Base-by-base conservation (phyloP, 2,888 invertebrate genomes). In the Clepsis dumicolana region DNA sequence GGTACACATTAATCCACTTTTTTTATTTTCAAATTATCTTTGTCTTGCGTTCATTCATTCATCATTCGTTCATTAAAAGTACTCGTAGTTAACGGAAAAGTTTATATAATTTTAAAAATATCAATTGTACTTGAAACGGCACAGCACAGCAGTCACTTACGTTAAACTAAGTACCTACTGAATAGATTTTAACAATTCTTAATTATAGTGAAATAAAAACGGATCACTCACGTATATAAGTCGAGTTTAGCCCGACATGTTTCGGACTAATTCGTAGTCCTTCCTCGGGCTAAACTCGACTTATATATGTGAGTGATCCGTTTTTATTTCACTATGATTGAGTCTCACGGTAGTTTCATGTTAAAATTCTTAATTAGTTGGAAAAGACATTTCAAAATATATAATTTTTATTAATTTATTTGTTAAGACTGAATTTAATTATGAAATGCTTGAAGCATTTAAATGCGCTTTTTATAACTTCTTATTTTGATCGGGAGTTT, bases 361-460 rank as follows among this genome's bases (percentile, higher is more conserved):
- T n/a, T n/a, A n/a, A n/a, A 57, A 52, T 41, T 53, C 44, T n/a
- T 60, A 62, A 65, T 32, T 54, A 54, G 14, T 44, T 62, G 27
- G 53, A 71, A 67, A 66, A 71, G 64, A 70, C 62, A 64, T 68
- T 68, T 70, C 65, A 59, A 61, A 83, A 85, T 82, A 75, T 82
- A 75, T 74, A 71, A 70, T 73, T 73, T 75, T 70, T 74, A 74
- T 75, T 76, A 74, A 77, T 77, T 78, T 77, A 74, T 77, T 29
- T 75, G 73, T 88, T 89, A 89, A 91, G 90, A 90, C 90, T 90
- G 90, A 90, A 84, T 82, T 80, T 76, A 75, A 72, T 67, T 70
- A 65, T 73, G 65, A 73, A 79, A 80, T 74, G 54, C 21, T 21
- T 48, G 2, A 56, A 48, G 54, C 54, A 64, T 56, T 57, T 27